These are phyloP conservation scores for Molorchus minor DNA, from an alignment of 2,888 invertebrate species.

Conservation along the genomic window DNA sequence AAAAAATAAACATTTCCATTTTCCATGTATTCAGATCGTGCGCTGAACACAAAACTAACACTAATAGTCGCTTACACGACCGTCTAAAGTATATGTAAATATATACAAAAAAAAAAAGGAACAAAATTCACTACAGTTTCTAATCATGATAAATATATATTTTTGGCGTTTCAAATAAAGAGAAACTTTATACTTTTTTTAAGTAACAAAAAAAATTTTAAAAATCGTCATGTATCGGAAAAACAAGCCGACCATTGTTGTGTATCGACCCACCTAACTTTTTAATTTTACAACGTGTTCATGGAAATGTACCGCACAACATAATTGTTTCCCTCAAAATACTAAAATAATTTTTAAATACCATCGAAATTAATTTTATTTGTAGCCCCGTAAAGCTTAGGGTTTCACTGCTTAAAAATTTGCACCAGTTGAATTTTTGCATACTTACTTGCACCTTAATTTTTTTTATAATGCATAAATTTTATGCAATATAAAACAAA, in stretches of 20 bases:
- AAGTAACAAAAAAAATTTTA: conserved; percentile 60
- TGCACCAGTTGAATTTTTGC: no score
- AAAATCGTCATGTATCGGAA: conserved; percentile 55
- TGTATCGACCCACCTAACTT: conserved; percentile 31
- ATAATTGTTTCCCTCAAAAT: conserved; percentile 21
- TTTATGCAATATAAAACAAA: no score
- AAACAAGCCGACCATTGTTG: conserved; percentile 34
- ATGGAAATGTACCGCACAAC: conserved; percentile 27
- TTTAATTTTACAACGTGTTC: conserved; percentile 34
- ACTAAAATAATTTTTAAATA: conserved; percentile 16
- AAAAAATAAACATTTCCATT: conserved; percentile 49
- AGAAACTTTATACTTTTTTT: conserved; percentile 60
- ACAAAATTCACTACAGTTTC: conserved; percentile 61
- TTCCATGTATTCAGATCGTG: conserved; percentile 43
- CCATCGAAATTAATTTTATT: conserved; percentile 10
- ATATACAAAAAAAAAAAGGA: conserved; percentile 63
- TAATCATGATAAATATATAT: conserved; percentile 60
- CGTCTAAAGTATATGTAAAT: conserved; percentile 51
- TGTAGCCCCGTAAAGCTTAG: no score
- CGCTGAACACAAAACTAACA: conserved; percentile 43
- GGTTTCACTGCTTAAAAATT: no score
- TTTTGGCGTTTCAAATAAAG: conserved; percentile 63
- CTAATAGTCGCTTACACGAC: conserved; percentile 41
- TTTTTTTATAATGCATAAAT: no score
- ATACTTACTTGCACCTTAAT: no score